phyloP scores from a whole-genome alignment of 1,140 invertebrate genomes.

The Lasioglossum baleicum region DNA sequence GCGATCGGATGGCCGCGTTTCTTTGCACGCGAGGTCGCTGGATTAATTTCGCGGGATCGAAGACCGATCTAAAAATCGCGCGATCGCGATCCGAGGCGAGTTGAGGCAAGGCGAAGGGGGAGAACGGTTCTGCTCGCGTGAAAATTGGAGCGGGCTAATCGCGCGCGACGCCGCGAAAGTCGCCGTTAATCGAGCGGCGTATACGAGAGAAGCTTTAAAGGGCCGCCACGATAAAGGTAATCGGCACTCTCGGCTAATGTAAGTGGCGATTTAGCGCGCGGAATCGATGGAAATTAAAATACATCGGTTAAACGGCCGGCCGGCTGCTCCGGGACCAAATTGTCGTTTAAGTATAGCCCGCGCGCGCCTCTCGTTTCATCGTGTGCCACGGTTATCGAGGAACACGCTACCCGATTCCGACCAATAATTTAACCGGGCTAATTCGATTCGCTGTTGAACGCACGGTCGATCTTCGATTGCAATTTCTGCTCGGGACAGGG shows the following conservation, averaged over 20 bases:
- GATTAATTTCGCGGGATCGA: not conserved
- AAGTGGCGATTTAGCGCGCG: constrained; percentile 57
- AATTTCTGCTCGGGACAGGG: constrained; percentile 5
- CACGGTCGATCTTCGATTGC: constrained; percentile 9
- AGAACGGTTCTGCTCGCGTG: constrained; percentile 7
- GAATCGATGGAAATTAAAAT: constrained; percentile 60
- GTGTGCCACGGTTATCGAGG: constrained; percentile 32
- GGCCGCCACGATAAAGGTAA: constrained; percentile 52
- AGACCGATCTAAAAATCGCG: constrained; percentile 10
- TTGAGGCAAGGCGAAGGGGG: not conserved
- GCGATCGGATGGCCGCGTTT: not conserved
- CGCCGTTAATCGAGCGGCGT: constrained; percentile 44
- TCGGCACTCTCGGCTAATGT: constrained; percentile 50
- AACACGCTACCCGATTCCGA: constrained; percentile 10
- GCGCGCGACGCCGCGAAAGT: constrained; percentile 47
- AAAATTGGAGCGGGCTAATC: constrained; percentile 54
- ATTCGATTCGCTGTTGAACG: constrained; percentile 31
- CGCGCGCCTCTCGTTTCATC: constrained; percentile 30
- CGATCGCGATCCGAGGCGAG: too few species aligned
- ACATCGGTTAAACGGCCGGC: constrained; percentile 50
- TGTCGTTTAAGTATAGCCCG: constrained; percentile 52
- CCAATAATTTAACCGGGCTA: constrained; percentile 34
- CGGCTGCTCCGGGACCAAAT: constrained; percentile 34
- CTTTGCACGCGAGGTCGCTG: not conserved
- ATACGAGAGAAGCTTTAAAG: constrained; percentile 36